Base-by-base conservation (phyloP, 2,797 vertebrate genomes). In the Phrynocephalus guinanensis region DNA sequence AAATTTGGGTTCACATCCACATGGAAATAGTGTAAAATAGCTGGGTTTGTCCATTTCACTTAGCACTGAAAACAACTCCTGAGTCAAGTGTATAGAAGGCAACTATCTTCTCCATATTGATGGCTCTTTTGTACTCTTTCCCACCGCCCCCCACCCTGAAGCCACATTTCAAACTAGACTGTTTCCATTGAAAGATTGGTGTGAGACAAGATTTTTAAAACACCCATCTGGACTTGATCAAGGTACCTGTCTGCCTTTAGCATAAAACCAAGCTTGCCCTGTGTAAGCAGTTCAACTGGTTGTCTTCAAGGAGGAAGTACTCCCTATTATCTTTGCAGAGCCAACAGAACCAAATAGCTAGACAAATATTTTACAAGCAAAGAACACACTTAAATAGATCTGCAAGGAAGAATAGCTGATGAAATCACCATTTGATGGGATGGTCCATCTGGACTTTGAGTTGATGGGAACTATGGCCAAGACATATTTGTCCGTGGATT, bases 321-420 rank as follows among this genome's bases (percentile, higher is more conserved):
- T 75, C 56, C 30, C n/a, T 68, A 60, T 83, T 87, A 78, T 71
- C 30, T 83, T 44, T 63, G 67, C 33, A 83, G 67, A 78, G 68
- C 66, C 28, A 83, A 71, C 33, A 71, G 66, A 71, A 28, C 38
- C 30, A n/a, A 83, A 83, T 70, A 33, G 33, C 86, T 78, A 71
- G 48, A 48, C 66, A 87, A 87, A 83, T 83, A 87, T 83, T 63
- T 79, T 70, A 71, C 33, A n/a, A 48, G 18, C 33, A 79, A 48
- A 30, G 11, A 83, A 1, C 16, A 33, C n/a, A 63, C 50, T 79
- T 78, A 79, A 71, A 83, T 60, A 30, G 70, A 66, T 44, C 72
- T 28, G 2, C 66, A 83, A 30, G 33, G 67, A 68, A 71, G n/a
- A 73, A 72, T 28, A 72, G 38, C 63, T 87, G 79, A 67, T 76